Percentiles rank a stretch among this genome's conserved stretches.
Conservation (phyloP, 2,113 vertebrate genomes). For the Cyanoderma ruficeps region DNA sequence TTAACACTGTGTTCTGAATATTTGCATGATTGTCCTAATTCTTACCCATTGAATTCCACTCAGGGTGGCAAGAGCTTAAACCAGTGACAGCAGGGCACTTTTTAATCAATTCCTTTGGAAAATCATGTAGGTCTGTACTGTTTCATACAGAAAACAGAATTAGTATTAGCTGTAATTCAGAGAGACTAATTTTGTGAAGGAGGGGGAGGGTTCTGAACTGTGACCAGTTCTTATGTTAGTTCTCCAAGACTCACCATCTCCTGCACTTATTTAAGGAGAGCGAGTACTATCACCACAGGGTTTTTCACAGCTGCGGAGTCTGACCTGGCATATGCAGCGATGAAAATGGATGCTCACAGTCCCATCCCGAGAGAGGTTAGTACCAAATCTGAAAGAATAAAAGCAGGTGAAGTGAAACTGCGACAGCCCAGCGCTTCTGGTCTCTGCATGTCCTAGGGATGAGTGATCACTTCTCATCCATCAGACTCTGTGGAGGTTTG, state of each 20-base stretch:
- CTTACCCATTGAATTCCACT: not conserved
- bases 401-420: not conserved
- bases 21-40: slow-evolving; percentile 2
- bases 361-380: not conserved
- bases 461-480: slow-evolving; percentile 31
- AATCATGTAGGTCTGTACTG: not conserved
- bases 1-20: slow-evolving; percentile 6
- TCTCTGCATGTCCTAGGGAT: not conserved
- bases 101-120: slow-evolving; percentile 20
- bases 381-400: not conserved
- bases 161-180: not conserved
- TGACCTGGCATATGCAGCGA: not conserved
- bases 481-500: slow-evolving; percentile 1
- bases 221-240: not conserved
- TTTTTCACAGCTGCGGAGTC: not conserved
- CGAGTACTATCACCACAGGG: not conserved
- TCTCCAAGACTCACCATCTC: not conserved
- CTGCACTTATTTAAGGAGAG: not conserved
- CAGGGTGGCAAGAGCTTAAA: not conserved
- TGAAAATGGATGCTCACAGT: not conserved
- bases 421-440: not conserved
- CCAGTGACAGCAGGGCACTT: not conserved
- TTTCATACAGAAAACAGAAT: not conserved
- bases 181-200: not conserved
- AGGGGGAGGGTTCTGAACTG: not conserved